phyloP scores from a whole-genome alignment of 1,140 invertebrate genomes.

The Anoplolepis gracilipes region DNA sequence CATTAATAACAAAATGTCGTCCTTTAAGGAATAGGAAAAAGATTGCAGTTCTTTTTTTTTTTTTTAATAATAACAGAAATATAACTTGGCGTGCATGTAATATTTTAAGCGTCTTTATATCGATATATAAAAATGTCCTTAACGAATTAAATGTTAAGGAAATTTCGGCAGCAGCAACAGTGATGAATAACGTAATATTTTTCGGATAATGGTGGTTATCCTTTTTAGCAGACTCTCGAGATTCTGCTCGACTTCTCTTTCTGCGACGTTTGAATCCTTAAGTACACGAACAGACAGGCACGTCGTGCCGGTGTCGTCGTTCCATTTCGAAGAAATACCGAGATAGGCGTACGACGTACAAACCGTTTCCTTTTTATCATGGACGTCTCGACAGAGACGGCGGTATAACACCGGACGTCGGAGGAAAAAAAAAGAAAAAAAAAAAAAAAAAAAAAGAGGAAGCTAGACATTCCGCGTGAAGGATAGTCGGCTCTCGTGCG shows the following conservation, averaged over 20 bases:
- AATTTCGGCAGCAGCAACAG: not conserved
- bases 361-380: slow-evolving; percentile 63
- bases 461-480: slow-evolving; percentile 47
- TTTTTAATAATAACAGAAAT: not conserved
- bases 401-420: slow-evolving; percentile 3
- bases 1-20: not conserved
- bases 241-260: too few relatives aligned
- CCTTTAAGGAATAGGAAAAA: not conserved
- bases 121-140: not conserved
- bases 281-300: slow-evolving; percentile 3
- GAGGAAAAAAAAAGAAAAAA: not conserved
- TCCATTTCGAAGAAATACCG: slow-evolving; percentile 53
- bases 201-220: slow-evolving; percentile 34
- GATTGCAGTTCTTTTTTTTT: too few relatives aligned
- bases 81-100: not conserved
- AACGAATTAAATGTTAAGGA: not conserved
- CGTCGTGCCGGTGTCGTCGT: slow-evolving; percentile 36
- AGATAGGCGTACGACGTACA: slow-evolving; percentile 54
- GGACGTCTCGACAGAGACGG: slow-evolving; percentile 38
- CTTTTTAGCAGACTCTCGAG: not conserved
- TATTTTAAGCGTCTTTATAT: not conserved
- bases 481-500: slow-evolving; percentile 64
- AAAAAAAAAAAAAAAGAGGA: slow-evolving; percentile 38
- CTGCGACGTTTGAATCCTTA: slow-evolving; percentile 47
- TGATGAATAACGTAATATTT: slow-evolving; percentile 13